Base-by-base conservation (phyloP, 2,888 invertebrate genomes). In the Drosophila hawaiiensis region DNA sequence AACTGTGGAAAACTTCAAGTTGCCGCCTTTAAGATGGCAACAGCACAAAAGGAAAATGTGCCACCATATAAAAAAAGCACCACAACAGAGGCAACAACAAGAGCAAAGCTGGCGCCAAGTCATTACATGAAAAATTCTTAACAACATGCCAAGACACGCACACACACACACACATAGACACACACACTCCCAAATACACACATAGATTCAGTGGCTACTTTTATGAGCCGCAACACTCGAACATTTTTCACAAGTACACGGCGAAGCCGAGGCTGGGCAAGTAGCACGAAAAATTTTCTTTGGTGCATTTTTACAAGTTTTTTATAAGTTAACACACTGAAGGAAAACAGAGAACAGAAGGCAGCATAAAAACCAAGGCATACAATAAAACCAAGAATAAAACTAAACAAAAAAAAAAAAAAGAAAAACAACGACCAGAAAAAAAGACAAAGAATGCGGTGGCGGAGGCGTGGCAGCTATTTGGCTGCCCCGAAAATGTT, bases 81-180 rank as follows among this genome's bases (percentile, higher is more conserved):
- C 25, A 47, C 25, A 52, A 39, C 28, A 31, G 49, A 63, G 53
- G 49, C 61, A 70, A 68, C 52, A 68, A 65, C 59, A 76, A 71
- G 58, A 76, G 75, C 73, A 66, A 58, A 66, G 76, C 85, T 83
- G 85, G 85, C 85, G 85, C 85, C 85, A 85, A 82, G 82, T 82
- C 85, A 75, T 85, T 85, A 84, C 77, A 64, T 61, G 67, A 71
- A 50, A 85, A 86, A 80, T 83, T 83, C 82, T 77, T 80, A 85
- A 60, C 78, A 73, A 84, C 80, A 82, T 78, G 84, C 84, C 70
- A 83, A 66, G 73, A 60, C 41, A 67, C 50, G 65, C 43, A 52
- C 41, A 52, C 41, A 65, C 49, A 64, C 60, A 61, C n/a, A 76
- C 61, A 47, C 39, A 29, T 33, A 54, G 25, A 62, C 7, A 49